Evolutionary conservation across 1,140 invertebrate genomes (phyloP).

Genomic region (Asbolus verrucosus): DNA sequence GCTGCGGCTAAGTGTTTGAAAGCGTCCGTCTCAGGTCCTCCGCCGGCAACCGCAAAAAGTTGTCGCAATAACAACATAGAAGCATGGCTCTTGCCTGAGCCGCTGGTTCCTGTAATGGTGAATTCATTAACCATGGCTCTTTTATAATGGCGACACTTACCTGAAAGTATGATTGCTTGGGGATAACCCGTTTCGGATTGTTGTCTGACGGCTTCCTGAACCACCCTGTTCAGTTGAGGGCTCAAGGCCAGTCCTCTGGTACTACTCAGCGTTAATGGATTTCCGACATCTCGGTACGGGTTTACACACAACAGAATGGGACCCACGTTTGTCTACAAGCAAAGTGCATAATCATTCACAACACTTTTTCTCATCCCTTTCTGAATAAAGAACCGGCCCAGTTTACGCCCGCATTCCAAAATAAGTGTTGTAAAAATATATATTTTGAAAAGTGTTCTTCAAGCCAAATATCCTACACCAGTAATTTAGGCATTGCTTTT

Average conservation of each 20-base stretch:
- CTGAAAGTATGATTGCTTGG: conserved; percentile 92
- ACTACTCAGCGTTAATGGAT: conserved; percentile 88
- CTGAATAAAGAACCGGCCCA: no score
- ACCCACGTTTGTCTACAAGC: conserved; percentile 89
- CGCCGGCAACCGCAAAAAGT: conserved; percentile 92
- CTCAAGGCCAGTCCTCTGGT: conserved; percentile 76
- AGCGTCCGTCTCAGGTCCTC: conserved; percentile 94
- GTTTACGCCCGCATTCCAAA: no score
- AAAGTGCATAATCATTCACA: conserved; percentile 21
- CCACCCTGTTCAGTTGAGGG: conserved; percentile 85
- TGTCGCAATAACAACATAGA: conserved; percentile 92
- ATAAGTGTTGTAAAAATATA: no score
- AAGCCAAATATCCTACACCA: no score
- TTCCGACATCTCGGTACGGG: conserved; percentile 87
- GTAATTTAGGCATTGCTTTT: no score
- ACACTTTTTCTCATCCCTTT: not conserved
- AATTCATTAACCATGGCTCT: conserved; percentile 24
- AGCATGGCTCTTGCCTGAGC: conserved; percentile 94
- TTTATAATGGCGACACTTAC: conserved; percentile 66
- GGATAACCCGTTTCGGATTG: conserved; percentile 94
- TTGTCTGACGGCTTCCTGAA: conserved; percentile 92
- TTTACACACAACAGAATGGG: conserved; percentile 91
- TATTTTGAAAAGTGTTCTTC: no score
- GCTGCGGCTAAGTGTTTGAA: conserved; percentile 95
- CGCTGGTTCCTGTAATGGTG: conserved; percentile 80